Conservation (phyloP, 1,140 invertebrate genomes). For the Euglossa dilemma region DNA sequence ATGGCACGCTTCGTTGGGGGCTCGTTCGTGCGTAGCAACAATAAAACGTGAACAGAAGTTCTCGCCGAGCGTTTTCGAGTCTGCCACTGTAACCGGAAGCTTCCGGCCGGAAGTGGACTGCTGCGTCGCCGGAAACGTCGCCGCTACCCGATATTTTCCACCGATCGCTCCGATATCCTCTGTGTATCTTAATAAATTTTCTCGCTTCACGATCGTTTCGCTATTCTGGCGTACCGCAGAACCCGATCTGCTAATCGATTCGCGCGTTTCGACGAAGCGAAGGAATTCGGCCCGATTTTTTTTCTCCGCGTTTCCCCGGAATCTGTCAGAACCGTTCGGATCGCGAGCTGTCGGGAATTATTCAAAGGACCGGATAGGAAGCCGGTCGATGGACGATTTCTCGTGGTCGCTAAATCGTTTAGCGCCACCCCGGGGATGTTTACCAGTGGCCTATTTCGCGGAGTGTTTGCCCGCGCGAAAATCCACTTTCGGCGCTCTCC, state of each 20-base stretch:
- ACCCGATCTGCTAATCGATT: no score
- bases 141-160: constrained; percentile 47
- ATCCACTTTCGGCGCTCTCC: constrained; percentile 18
- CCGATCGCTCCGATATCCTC: constrained; percentile 14
- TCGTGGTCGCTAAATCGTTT: not conserved
- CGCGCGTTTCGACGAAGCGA: no score
- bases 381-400: not conserved
- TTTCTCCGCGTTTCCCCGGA: no score
- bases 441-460: constrained; percentile 44
- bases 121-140: constrained; percentile 63
- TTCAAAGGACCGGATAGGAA: not conserved
- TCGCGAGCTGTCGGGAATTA: not conserved
- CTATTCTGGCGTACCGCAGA: not conserved
- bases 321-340: not conserved
- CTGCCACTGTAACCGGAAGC: constrained; percentile 47
- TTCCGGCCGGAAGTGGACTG: constrained; percentile 57
- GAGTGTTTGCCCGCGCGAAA: not conserved
- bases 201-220: not conserved
- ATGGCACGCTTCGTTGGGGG: constrained; percentile 39
- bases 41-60: constrained; percentile 67
- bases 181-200: constrained; percentile 41
- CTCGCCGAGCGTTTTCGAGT: constrained; percentile 48
- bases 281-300: no score
- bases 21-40: constrained; percentile 45
- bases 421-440: not conserved